Percentiles rank a stretch among this genome's conserved stretches.
Conservation (phyloP, 37 sponge, comb jelly and placozoan species). For the Haliclona indistincta region DNA sequence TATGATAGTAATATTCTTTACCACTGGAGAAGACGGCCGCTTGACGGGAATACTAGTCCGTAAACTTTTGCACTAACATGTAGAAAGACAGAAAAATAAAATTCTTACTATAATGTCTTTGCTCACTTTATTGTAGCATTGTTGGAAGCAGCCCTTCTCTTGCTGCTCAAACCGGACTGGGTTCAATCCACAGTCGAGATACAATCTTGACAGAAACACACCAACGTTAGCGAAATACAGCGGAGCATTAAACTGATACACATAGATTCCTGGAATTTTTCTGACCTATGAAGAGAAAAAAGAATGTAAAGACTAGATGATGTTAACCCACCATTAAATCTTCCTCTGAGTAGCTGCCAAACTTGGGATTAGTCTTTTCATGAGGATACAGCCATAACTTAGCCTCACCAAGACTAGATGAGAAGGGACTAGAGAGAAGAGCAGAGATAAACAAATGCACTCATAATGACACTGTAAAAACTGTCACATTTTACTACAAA, state of each 20-base stretch:
- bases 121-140: slow-evolving; percentile 48
- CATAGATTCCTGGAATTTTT: slow-evolving; percentile 39
- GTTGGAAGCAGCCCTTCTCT: slow-evolving; percentile 40
- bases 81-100: background rate
- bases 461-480: no score
- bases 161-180: slow-evolving; percentile 17
- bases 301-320: no score
- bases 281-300: slow-evolving; percentile 34
- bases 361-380: background rate
- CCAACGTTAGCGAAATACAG: slow-evolving; percentile 72
- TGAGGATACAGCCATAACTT: background rate
- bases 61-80: no score
- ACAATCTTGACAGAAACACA: slow-evolving; percentile 59
- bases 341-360: no score
- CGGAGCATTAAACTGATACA: slow-evolving; percentile 78
- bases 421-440: slow-evolving; percentile 2
- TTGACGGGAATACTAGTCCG: no score
- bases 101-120: no score
- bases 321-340: no score
- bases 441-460: background rate
- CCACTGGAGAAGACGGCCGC: no score
- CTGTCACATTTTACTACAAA: no score
- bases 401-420: background rate
- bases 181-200: slow-evolving; percentile 44
- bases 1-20: no score